Base-by-base conservation (phyloP, 30 jellyfish, hydroid and myxozoan species). In the Morbakka virulenta region DNA sequence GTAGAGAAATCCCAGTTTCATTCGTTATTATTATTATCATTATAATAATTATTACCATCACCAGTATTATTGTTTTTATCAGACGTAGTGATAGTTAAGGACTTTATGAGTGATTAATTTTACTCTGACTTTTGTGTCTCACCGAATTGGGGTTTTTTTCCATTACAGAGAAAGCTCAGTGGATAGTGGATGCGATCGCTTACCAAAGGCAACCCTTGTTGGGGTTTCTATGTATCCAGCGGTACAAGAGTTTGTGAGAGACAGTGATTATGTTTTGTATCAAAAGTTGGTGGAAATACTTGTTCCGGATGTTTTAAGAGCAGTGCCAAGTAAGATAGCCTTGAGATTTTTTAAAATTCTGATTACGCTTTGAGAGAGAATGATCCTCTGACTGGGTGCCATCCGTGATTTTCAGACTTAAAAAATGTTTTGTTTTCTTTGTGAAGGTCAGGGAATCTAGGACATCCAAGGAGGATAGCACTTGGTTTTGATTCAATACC, bases 231-330 rank as follows among this genome's bases (percentile, higher is more conserved):
- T 79, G 32, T 92, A 92, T 36, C 80, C 76, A 51, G 96, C 98
- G 2, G 68, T 85, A 51, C 98, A 85, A 31, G 96, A 74, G 57
- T 92, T 92, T 75, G 78, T 92, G 82, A 92, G 86, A 71, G 95
- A 84, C 49, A 82, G 97, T 34, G 98, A 92, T 49, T 92, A 92
- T 61, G 67, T 77, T 28, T 71, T 92, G 73, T 92, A 92, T 71
- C 98, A 92, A 66, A 92, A 84, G 74, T 70, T 84, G 35, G 98
- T 92, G 28, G 89, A 77, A 35, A 67, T 92, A 11, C 81, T 92
- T 17, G 94, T 92, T 52, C 98, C 98, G 6, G 98, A 92, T 57
- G 98, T 92, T 26, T 74, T 92, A 2, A 72, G 98, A 63, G 96
- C 98, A 48, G 98, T 92, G 11, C 98, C 98, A 49, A 92, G 98